Percentiles rank a stretch among this genome's conserved stretches.
These are phyloP conservation scores for Idris sp. DNA, from an alignment of 1,140 invertebrate species.

Conservation along the genomic window DNA sequence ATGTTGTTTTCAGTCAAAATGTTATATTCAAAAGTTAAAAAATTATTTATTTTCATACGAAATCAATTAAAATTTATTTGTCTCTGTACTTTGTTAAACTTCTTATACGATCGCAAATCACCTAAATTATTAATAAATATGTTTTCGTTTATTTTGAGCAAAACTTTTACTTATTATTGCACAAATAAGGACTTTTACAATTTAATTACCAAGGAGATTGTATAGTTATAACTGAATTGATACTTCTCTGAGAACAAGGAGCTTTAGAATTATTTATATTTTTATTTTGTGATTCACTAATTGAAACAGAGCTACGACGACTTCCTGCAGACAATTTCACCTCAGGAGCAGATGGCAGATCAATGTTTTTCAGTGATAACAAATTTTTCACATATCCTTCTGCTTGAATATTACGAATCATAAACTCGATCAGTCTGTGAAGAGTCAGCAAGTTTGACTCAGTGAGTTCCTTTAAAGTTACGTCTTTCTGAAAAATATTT, in stretches of 20 bases:
- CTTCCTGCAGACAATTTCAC: slow-evolving; percentile 59
- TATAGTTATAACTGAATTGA: slow-evolving; percentile 65
- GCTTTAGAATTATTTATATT: slow-evolving; percentile 43
- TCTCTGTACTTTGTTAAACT: no score
- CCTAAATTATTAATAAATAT: no score
- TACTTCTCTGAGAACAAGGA: slow-evolving; percentile 64
- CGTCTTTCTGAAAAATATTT: slow-evolving; percentile 67
- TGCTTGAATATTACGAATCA: slow-evolving; percentile 73
- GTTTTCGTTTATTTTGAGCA: no score
- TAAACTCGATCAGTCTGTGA: slow-evolving; percentile 73
- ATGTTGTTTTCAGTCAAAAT: no score
- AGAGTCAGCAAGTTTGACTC: slow-evolving; percentile 70
- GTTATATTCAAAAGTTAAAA: no score
- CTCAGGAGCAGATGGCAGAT: slow-evolving; percentile 65
- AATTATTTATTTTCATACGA: no score
- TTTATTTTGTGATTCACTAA: slow-evolving; percentile 34
- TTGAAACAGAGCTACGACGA: slow-evolving; percentile 59
- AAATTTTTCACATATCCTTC: slow-evolving; percentile 74
- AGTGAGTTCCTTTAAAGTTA: slow-evolving; percentile 68
- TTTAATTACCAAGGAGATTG: slow-evolving; percentile 40
- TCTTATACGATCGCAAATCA: no score
- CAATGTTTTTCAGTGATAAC: slow-evolving; percentile 66
- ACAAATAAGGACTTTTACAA: no score
- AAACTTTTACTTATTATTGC: no score
- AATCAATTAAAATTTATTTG: no score